Percentiles rank a stretch among this genome's conserved stretches.
Conservation (phyloP, 2,797 vertebrate genomes). For the Parotocinclus haroldoi region DNA sequence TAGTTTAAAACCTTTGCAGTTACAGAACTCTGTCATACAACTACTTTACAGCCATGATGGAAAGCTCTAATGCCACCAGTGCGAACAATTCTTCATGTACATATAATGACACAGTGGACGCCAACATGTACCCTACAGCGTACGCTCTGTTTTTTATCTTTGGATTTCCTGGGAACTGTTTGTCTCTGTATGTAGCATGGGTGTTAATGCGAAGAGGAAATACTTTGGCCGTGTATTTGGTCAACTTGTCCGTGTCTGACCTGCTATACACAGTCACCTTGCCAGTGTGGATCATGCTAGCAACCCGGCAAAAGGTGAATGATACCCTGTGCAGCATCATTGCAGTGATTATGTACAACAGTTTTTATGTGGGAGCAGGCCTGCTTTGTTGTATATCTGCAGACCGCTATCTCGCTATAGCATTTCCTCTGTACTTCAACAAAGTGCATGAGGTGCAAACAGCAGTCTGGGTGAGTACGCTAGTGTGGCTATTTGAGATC, state of each 20-base stretch:
- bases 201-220: slow-evolving; percentile 53
- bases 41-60: slow-evolving; percentile 35
- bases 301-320: neutral
- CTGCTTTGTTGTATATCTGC: slow-evolving; percentile 62
- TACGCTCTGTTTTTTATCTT: slow-evolving; percentile 58
- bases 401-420: slow-evolving; percentile 57
- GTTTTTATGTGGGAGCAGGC: slow-evolving; percentile 59
- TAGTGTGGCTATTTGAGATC: slow-evolving; percentile 54
- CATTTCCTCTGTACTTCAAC: slow-evolving; percentile 55
- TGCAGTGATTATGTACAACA: slow-evolving; percentile 58
- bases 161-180: slow-evolving; percentile 57
- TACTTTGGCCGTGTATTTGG: slow-evolving; percentile 53
- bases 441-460: slow-evolving; percentile 47
- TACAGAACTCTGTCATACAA: neutral
- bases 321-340: slow-evolving; percentile 42
- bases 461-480: slow-evolving; percentile 33
- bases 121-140: slow-evolving; percentile 28
- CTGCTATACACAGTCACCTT: slow-evolving; percentile 59
- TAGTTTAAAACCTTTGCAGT: neutral
- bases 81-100: slow-evolving; percentile 12
- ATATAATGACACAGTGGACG: slow-evolving; percentile 16
- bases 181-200: slow-evolving; percentile 58
- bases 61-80: neutral
- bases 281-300: slow-evolving; percentile 57
- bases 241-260: slow-evolving; percentile 58